phyloP scores from a whole-genome alignment of 2,113 vertebrate genomes.

The Phylloscopus trochilus region DNA sequence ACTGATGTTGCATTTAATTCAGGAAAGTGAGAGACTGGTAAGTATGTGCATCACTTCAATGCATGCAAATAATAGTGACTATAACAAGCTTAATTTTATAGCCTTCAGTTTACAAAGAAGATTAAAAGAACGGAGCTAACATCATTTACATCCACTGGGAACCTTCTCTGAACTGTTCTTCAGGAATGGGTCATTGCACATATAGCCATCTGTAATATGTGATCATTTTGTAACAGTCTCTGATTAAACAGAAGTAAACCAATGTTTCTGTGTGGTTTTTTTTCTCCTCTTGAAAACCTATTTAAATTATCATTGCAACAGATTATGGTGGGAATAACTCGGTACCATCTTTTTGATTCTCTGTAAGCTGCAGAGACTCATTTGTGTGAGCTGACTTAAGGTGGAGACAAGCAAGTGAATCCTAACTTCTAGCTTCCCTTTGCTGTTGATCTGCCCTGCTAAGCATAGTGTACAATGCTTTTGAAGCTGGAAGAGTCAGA shows the following conservation, averaged over 20 bases:
- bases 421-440: neutral
- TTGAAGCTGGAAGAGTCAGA: neutral
- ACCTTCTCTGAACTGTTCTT: neutral
- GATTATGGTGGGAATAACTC: neutral
- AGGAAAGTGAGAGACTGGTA: constrained; percentile 29
- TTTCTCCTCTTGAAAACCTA: neutral
- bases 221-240: neutral
- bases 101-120: constrained; percentile 33
- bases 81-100: constrained; percentile 48
- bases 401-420: neutral
- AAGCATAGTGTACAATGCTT: rapidly evolving
- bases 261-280: neutral
- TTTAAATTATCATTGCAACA: neutral
- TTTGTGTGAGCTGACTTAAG: neutral
- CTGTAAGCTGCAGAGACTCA: neutral
- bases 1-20: constrained; percentile 5
- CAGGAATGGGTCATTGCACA: neutral
- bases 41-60: constrained; percentile 50
- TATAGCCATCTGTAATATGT: neutral
- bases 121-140: neutral
- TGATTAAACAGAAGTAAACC: constrained; percentile 52
- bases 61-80: constrained; percentile 39
- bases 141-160: neutral
- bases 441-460: neutral
- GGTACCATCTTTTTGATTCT: neutral